phyloP scores from a whole-genome alignment of 2,797 vertebrate genomes.

The Atherinosoma microstoma region DNA sequence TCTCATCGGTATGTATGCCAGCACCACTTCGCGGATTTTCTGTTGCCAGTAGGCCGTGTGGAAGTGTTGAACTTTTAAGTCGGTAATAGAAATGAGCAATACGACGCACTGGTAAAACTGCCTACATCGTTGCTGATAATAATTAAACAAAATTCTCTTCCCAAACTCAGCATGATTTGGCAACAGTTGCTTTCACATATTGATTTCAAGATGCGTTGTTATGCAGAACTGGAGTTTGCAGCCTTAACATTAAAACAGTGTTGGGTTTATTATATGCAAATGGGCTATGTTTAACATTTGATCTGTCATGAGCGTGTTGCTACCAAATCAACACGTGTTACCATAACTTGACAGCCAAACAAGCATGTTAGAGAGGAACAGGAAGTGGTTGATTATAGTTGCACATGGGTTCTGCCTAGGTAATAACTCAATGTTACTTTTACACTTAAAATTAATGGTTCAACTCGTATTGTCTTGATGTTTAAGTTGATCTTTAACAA shows the following conservation, averaged over 20 bases:
- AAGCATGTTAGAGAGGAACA: slow-evolving; percentile 46
- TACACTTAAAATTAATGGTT: not conserved
- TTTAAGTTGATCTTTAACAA: not conserved
- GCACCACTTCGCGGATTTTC: slow-evolving; percentile 68
- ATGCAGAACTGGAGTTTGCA: slow-evolving; percentile 3
- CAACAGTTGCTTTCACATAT: slow-evolving; percentile 14
- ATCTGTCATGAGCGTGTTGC: slow-evolving; percentile 19
- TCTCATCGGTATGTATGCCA: slow-evolving; percentile 59
- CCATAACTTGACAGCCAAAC: slow-evolving; percentile 48
- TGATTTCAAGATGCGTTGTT: slow-evolving; percentile 10
- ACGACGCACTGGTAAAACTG: slow-evolving; percentile 8
- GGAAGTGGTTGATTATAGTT: slow-evolving; percentile 63
- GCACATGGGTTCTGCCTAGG: slow-evolving; percentile 33
- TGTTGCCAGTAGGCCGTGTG: slow-evolving; percentile 69
- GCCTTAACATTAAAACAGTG: not conserved
- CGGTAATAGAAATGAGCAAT: slow-evolving; percentile 19
- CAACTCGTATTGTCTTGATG: not conserved
- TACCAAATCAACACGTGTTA: slow-evolving; percentile 65
- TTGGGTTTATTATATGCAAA: not conserved
- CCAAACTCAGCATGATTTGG: slow-evolving; percentile 14
- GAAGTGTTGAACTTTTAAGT: slow-evolving; percentile 61
- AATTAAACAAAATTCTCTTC: not conserved
- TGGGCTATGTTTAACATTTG: not conserved
- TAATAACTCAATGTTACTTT: slow-evolving; percentile 7
- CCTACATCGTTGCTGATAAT: slow-evolving; percentile 12